These are phyloP conservation scores for Pyrrhosoma nymphula DNA, from an alignment of 2,888 invertebrate species.

Conservation along the genomic window DNA sequence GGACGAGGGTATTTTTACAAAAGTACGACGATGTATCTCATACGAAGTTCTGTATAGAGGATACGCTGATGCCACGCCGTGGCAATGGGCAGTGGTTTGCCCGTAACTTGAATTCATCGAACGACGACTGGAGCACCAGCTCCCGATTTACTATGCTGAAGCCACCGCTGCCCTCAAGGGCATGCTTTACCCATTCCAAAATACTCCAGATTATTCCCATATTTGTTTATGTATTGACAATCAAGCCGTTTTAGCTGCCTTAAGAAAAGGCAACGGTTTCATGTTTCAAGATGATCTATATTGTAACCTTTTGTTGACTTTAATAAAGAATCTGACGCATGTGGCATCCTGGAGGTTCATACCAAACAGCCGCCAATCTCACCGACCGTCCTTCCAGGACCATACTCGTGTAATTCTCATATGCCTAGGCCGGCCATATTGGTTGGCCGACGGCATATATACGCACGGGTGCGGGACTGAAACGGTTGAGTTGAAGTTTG, in stretches of 20 bases:
- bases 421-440: too few species aligned
- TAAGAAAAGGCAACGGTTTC: background rate
- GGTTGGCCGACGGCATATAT: too few species aligned
- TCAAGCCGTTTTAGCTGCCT: background rate
- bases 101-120: background rate
- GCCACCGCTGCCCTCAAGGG: background rate
- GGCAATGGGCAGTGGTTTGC: background rate
- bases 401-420: too few species aligned
- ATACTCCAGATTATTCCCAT: background rate
- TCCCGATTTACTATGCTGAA: background rate
- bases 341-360: too few species aligned
- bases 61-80: background rate
- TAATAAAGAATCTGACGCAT: too few species aligned
- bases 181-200: background rate
- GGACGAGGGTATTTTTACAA: background rate
- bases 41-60: background rate
- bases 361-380: too few species aligned
- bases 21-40: background rate
- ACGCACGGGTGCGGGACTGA: too few species aligned
- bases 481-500: too few species aligned
- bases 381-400: too few species aligned
- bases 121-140: background rate
- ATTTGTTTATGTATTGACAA: background rate
- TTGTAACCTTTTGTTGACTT: too few species aligned
- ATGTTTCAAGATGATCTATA: background rate